phyloP scores from a whole-genome alignment of 2,888 invertebrate species.

The Callosobruchus maculatus region DNA sequence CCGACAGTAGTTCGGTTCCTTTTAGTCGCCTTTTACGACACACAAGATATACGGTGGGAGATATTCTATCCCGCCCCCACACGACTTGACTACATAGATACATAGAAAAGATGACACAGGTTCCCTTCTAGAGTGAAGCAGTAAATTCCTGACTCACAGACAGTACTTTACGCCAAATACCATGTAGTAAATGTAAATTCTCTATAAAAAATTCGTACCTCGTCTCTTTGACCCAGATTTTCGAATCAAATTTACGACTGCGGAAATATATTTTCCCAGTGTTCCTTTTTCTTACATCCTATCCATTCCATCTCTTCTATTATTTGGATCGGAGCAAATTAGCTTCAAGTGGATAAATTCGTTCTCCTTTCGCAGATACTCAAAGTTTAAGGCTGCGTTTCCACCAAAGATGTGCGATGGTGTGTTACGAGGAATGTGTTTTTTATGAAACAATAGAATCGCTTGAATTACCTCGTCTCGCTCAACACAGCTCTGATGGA shows the following conservation, averaged over 20 bases:
- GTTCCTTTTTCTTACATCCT: neutral
- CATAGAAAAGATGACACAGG: too few species aligned
- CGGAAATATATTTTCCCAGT: neutral
- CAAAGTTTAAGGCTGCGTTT: neutral
- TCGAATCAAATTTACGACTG: neutral
- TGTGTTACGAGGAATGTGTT: too few species aligned
- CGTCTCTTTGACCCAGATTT: neutral
- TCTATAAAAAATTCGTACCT: neutral
- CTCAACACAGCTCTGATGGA: too few species aligned
- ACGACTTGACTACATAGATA: too few species aligned
- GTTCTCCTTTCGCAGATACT: neutral
- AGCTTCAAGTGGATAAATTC: neutral
- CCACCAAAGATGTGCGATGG: too few species aligned
- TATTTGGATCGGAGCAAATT: neutral
- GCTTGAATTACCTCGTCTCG: too few species aligned
- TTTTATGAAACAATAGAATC: too few species aligned
- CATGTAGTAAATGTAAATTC: neutral
- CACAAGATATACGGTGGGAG: too few species aligned
- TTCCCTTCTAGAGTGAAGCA: too few species aligned
- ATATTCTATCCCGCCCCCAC: too few species aligned
- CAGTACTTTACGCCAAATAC: neutral
- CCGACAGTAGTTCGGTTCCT: too few species aligned
- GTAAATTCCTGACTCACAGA: neutral
- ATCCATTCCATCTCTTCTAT: neutral
- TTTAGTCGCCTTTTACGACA: too few species aligned